Evolutionary conservation across 2,797 vertebrate genomes (phyloP), one percentile per base, ranked within the genome.

Genomic region (Anguilla obscura): DNA sequence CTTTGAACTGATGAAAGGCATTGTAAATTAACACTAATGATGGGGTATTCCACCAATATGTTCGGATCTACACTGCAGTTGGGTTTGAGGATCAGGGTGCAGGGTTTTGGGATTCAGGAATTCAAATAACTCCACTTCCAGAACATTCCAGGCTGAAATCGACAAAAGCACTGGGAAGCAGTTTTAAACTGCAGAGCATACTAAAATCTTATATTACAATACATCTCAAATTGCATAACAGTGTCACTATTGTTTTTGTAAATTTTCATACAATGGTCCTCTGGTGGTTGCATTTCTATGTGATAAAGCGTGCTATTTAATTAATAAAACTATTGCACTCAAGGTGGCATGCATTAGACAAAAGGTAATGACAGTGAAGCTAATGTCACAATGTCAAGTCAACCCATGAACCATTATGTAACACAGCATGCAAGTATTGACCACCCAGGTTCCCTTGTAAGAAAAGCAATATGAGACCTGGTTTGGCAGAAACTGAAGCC

Each of bases 401-500:
- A 40, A 12, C 12, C 12, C 45, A 21, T 79, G 12, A 45, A 45
- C 45, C 79, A 82, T n/a, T 9, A 48, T 30, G 5, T 48, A 48
- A 48, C 48, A 80, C 21, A 48, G 40, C 14, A 18, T 18, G 24
- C n/a, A 18, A 82, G 18, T 40, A 50, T 16, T 48, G 45, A 50
- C 24, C 48, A 50, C 33, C 36, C 16, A 79, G 7, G 33, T 14
- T 79, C 14, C 50, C 12, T 69, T 87, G 66, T 82, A 71, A 36
- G 63, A 83, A 12, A 40, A 66, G 83, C n/a, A 66, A 85, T 45
- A 60, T 7, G 27, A 88, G 80, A 80, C 27, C 40, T 27, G 56
- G 66, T 79, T 4, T 60, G 58, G 74, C 30, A 71, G 16, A 88
- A 45, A 14, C 16, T 58, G 9, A 71, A 79, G 74, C 66, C 45